Conservation (phyloP, 2,888 invertebrate species). For the Drosophila monieri region DNA sequence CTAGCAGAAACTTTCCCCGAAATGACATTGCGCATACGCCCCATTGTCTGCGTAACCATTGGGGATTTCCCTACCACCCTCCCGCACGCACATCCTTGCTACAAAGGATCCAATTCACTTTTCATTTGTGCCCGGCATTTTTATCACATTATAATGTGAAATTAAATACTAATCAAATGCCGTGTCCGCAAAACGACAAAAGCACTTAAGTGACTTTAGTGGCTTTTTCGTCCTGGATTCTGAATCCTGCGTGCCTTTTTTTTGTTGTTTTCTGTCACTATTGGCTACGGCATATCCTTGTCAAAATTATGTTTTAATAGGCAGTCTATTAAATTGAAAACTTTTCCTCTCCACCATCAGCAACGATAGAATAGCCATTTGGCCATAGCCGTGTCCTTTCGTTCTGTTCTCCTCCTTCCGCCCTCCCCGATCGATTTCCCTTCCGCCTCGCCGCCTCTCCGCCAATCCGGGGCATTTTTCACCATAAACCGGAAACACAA, state of each 20-base stretch:
- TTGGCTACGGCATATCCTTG: slow-evolving; percentile 32
- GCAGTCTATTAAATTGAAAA: slow-evolving; percentile 21
- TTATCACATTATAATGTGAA: slow-evolving; percentile 34
- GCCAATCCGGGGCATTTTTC: neutral
- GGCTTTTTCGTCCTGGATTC: too few species aligned
- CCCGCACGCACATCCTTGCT: neutral
- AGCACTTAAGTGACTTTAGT: slow-evolving; percentile 19
- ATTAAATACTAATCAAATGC: slow-evolving; percentile 50
- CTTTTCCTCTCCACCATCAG: neutral
- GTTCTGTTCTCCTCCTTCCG: too few species aligned
- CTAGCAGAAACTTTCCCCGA: slow-evolving; percentile 47
- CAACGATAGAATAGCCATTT: slow-evolving; percentile 1
- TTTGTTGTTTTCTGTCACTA: slow-evolving; percentile 3
- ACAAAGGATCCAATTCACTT: slow-evolving; percentile 2
- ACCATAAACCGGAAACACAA: slow-evolving; percentile 5
- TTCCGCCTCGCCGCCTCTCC: neutral
- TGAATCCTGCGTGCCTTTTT: neutral
- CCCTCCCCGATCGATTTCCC: neutral
- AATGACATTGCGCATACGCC: slow-evolving; percentile 59
- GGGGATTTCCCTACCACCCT: neutral
- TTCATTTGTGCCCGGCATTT: slow-evolving; percentile 14
- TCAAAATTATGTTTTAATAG: slow-evolving; percentile 28
- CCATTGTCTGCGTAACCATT: slow-evolving; percentile 14
- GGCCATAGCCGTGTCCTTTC: neutral
- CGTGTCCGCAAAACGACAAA: slow-evolving; percentile 22